Evolutionary conservation across 2,113 vertebrate genomes (phyloP).

Genomic region (Bagarius yarrelli): DNA sequence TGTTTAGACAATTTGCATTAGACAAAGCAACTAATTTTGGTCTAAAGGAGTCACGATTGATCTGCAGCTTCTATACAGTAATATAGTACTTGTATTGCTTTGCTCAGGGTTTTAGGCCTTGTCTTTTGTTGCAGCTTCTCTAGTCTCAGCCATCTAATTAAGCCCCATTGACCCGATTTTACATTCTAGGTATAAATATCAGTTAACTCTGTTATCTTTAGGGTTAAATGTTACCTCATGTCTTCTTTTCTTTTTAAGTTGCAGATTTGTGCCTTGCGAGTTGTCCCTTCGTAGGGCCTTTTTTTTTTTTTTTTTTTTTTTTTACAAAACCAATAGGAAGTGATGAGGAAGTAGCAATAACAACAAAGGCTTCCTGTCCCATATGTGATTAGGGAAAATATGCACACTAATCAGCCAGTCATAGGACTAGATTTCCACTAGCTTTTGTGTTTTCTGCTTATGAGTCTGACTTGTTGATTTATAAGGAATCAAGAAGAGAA

Average conservation of each 20-base stretch:
- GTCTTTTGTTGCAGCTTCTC: too few species aligned
- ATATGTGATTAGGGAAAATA: conserved; percentile 21
- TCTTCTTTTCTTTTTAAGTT: not conserved
- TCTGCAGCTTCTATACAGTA: not conserved
- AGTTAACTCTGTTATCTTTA: too few species aligned
- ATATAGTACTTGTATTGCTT: not conserved
- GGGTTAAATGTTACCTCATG: not conserved
- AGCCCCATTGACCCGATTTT: too few species aligned
- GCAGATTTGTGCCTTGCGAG: not conserved
- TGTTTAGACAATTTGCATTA: not conserved
- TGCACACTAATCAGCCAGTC: too few species aligned
- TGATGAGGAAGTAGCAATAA: conserved; percentile 64
- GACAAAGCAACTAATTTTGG: not conserved
- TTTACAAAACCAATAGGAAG: conserved; percentile 63
- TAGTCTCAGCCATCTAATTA: too few species aligned
- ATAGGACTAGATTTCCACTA: not conserved
- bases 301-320: conserved; percentile 54
- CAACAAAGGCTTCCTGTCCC: conserved; percentile 57
- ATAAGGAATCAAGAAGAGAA: not conserved
- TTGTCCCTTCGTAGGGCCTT: conserved; percentile 37
- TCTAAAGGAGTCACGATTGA: not conserved
- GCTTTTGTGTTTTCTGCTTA: not conserved
- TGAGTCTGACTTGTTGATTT: conserved; percentile 25
- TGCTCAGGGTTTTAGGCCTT: not conserved
- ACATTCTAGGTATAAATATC: too few species aligned